Percentiles rank a stretch among this genome's conserved stretches.
Evolutionary conservation across 1,140 invertebrate species (phyloP).

Genomic region (Lasioglossum albipes): DNA sequence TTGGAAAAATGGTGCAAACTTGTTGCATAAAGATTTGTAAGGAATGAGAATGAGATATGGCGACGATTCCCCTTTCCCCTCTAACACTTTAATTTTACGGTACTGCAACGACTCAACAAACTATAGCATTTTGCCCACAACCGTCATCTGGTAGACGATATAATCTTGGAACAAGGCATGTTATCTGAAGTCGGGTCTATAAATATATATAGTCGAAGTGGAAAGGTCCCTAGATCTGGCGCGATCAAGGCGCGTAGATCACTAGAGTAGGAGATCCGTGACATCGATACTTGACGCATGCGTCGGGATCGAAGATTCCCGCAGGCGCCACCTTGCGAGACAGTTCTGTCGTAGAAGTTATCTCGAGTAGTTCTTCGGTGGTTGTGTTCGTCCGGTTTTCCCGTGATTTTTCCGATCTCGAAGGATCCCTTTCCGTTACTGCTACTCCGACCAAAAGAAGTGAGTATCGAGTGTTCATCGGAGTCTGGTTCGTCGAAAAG

Average conservation of each 20-base stretch:
- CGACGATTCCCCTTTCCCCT: too few relatives aligned
- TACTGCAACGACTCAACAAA: too few relatives aligned
- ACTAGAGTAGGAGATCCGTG: constrained; percentile 3
- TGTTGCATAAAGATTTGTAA: too few relatives aligned
- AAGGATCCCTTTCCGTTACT: constrained; percentile 39
- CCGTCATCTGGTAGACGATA: too few relatives aligned
- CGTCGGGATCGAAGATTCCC: constrained; percentile 40
- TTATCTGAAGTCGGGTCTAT: too few relatives aligned
- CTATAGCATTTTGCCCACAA: too few relatives aligned
- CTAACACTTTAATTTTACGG: too few relatives aligned
- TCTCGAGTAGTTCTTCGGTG: constrained; percentile 60
- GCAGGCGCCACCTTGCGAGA: constrained; percentile 66
- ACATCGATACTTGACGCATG: constrained; percentile 55
- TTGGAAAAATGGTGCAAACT: too few relatives aligned
- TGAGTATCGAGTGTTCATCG: constrained; percentile 60
- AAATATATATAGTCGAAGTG: background rate
- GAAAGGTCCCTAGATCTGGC: background rate
- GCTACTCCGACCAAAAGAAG: constrained; percentile 59
- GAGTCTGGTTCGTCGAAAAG: constrained; percentile 17
- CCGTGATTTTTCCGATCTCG: constrained; percentile 49
- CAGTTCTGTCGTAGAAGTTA: constrained; percentile 69
- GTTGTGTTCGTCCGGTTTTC: constrained; percentile 66
- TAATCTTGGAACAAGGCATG: too few relatives aligned
- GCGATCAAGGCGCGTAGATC: background rate
- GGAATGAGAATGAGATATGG: too few relatives aligned